Conservation (phyloP, 2,888 invertebrate species). For the Tachystola acroxantha region DNA sequence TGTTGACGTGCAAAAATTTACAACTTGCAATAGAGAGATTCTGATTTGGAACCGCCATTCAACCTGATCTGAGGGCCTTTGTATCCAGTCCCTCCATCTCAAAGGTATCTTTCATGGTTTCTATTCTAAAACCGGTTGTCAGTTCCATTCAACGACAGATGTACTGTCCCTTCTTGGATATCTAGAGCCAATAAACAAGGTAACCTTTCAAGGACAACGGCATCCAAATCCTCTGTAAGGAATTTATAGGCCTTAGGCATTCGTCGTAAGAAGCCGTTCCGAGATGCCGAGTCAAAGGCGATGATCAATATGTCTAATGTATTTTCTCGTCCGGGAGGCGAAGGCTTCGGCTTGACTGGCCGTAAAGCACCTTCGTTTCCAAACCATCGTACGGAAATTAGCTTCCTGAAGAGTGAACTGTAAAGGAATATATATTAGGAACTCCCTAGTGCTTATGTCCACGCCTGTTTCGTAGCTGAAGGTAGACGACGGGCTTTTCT, state of each 20-base stretch:
- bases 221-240: conserved; percentile 78
- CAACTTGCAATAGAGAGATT: too few relatives aligned
- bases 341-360: conserved; percentile 12
- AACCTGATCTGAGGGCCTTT: not conserved
- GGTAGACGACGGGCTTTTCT: not conserved
- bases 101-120: too few relatives aligned
- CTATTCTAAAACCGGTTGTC: not conserved
- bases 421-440: too few relatives aligned
- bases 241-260: conserved; percentile 85
- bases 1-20: too few relatives aligned
- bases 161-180: not conserved
- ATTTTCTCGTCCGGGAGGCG: conserved; percentile 17
- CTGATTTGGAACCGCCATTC: too few relatives aligned
- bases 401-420: conserved; percentile 16
- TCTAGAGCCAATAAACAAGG: too few relatives aligned
- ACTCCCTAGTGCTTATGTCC: too few relatives aligned
- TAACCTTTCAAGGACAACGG: conserved; percentile 83
- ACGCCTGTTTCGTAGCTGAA: not conserved
- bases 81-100: too few relatives aligned
- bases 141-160: not conserved
- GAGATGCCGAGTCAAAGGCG: conserved; percentile 91
- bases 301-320: conserved; percentile 64
- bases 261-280: conserved; percentile 87
- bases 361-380: conserved; percentile 26
- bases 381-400: conserved; percentile 21